Percentiles rank a stretch among this genome's conserved stretches.
phyloP scores from a whole-genome alignment of 2,113 vertebrate genomes.

The Oncorhynchus clarkii region DNA sequence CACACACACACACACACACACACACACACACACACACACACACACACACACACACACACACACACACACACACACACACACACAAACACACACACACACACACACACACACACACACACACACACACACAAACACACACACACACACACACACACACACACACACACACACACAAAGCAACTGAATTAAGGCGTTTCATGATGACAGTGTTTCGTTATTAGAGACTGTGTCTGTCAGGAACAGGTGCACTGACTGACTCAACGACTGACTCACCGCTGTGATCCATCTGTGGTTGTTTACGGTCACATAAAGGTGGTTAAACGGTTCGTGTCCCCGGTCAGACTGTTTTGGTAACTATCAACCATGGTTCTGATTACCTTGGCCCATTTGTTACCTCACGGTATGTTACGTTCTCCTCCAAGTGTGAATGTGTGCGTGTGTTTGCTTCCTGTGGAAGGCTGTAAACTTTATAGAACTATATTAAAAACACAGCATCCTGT shows the following conservation, averaged over 20 bases:
- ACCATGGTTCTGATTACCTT: slow-evolving; percentile 34
- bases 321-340: slow-evolving; percentile 16
- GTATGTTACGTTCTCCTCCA: neutral
- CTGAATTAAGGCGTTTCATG: slow-evolving; percentile 5
- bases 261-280: slow-evolving; percentile 1
- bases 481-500: slow-evolving; percentile 10
- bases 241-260: slow-evolving; percentile 43
- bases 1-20: neutral
- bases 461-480: slow-evolving; percentile 14
- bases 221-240: neutral
- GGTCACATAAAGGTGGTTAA: slow-evolving; percentile 28
- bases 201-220: slow-evolving; percentile 19
- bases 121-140: neutral
- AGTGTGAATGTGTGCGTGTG: slow-evolving; percentile 16
- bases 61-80: slow-evolving; percentile 20
- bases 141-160: slow-evolving; percentile 7
- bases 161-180: neutral
- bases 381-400: slow-evolving; percentile 11
- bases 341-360: slow-evolving; percentile 4
- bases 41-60: slow-evolving; percentile 5
- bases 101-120: neutral
- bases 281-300: slow-evolving; percentile 34
- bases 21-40: slow-evolving; percentile 7
- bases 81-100: neutral
- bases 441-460: slow-evolving; percentile 38